phyloP scores from a whole-genome alignment of 2,113 vertebrate species.

The Merops nubicus region DNA sequence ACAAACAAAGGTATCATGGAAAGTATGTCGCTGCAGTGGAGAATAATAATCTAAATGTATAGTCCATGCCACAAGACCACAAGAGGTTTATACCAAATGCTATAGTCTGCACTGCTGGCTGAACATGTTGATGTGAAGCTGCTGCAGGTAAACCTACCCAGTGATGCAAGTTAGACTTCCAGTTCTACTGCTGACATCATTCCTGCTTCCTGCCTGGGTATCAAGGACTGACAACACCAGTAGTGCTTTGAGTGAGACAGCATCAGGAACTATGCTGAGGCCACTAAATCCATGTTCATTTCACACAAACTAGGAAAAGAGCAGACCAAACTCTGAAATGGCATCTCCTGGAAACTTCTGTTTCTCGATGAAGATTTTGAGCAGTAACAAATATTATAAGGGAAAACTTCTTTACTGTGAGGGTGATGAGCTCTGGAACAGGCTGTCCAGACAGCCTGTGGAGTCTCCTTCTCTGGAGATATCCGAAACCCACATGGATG shows the following conservation, averaged over 20 bases:
- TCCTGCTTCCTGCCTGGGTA: background rate
- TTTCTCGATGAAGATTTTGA: background rate
- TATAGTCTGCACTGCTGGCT: background rate
- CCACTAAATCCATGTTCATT: accelerated
- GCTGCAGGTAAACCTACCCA: background rate
- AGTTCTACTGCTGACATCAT: background rate
- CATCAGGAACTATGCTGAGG: background rate
- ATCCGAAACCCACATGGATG: no score
- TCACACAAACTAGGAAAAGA: background rate
- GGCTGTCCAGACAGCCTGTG: no score
- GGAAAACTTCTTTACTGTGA: no score
- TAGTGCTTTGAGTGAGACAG: background rate
- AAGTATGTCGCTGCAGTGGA: background rate
- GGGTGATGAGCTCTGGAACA: no score
- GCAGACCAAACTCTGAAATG: background rate
- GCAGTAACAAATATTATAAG: background rate
- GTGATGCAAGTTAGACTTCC: background rate
- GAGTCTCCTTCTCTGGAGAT: no score
- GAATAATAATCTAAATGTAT: background rate
- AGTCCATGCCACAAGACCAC: background rate
- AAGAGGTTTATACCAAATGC: background rate
- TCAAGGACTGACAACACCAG: background rate
- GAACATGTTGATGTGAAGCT: background rate
- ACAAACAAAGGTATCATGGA: background rate
- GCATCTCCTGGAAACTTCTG: background rate